Conservation (phyloP, 2,113 vertebrate species). For the Sylvilagus bachmani region DNA sequence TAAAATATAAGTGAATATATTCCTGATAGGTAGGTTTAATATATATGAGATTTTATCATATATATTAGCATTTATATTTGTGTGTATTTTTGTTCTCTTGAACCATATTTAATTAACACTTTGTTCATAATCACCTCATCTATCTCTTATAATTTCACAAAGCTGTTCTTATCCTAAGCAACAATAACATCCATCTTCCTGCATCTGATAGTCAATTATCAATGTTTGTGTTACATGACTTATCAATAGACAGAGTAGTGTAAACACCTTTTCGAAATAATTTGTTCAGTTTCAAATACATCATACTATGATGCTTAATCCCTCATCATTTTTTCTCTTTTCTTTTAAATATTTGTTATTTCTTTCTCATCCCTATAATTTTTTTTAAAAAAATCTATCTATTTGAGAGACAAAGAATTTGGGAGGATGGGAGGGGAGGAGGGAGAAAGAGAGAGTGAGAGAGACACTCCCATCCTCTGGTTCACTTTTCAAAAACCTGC, state of each 20-base stretch:
- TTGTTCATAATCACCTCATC: background rate
- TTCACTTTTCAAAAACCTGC: no score
- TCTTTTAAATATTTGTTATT: background rate
- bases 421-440: no score
- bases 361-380: background rate
- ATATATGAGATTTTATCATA: background rate
- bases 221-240: background rate
- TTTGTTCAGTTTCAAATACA: background rate
- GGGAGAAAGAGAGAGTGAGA: no score
- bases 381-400: no score
- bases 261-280: background rate
- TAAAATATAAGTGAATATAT: background rate
- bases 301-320: background rate
- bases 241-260: background rate
- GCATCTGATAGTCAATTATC: background rate
- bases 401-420: no score
- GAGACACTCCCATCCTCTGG: no score
- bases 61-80: background rate
- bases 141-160: background rate
- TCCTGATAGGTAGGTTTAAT: background rate
- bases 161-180: background rate
- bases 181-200: background rate
- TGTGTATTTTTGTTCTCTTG: background rate
- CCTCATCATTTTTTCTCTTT: background rate
- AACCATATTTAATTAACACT: background rate